Evolutionary conservation across 2,888 invertebrate genomes (phyloP).

Genomic region (Empis livida): DNA sequence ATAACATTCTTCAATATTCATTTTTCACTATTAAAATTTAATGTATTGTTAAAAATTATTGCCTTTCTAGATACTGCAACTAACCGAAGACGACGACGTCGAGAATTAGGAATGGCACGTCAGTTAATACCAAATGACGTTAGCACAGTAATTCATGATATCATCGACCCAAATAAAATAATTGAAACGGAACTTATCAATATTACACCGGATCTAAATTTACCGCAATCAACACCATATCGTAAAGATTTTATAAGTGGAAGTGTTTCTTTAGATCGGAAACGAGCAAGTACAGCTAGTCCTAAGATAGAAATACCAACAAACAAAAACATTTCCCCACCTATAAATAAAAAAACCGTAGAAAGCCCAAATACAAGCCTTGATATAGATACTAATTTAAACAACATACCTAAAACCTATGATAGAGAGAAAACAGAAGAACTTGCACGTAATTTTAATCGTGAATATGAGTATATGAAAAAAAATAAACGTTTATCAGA

Average conservation of each 20-base stretch:
- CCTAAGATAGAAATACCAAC: constrained; percentile 10
- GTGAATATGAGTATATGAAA: too few species aligned
- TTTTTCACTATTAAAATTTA: too few species aligned
- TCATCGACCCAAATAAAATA: constrained; percentile 20
- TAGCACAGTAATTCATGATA: constrained; percentile 24
- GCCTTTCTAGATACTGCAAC: too few species aligned
- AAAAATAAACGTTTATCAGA: constrained; percentile 20
- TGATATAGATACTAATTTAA: too few species aligned
- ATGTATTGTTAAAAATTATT: too few species aligned
- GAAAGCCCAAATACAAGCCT: too few species aligned
- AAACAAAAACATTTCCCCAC: background rate
- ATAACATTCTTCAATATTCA: too few species aligned
- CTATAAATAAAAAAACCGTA: too few species aligned
- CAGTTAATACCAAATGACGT: constrained; percentile 29
- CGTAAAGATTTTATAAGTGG: background rate
- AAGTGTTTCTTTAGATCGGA: background rate
- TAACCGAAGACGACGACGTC: constrained; percentile 28
- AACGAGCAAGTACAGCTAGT: constrained; percentile 9
- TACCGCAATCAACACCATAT: constrained; percentile 2
- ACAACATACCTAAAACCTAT: too few species aligned
- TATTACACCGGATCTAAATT: background rate
- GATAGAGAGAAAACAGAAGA: too few species aligned
- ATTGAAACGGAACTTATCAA: constrained; percentile 1
- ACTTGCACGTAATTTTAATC: too few species aligned
- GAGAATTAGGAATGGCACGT: constrained; percentile 30